Evolutionary conservation across 2,888 invertebrate genomes (phyloP), one percentile per base, ranked within the genome.

Genomic region (Cyclophora punctaria): DNA sequence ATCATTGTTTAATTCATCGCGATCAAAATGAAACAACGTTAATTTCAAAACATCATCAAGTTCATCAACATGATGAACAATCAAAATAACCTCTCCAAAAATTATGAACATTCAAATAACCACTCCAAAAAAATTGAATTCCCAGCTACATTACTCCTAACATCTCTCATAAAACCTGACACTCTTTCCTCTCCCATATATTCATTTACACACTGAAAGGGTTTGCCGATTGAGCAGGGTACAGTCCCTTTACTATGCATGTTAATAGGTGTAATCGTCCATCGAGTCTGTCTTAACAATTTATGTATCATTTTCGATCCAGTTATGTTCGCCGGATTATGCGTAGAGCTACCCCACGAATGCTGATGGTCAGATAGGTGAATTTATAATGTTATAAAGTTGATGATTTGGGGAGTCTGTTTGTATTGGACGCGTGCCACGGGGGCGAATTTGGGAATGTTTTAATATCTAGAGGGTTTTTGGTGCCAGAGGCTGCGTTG

Each of bases 301-400:
- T 88, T 88, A 88, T 87, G 88, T 85, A 85, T 86, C 85, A 87
- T 88, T 87, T 85, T 86, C 84, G 85, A 87, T 88, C 84, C 83
- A 78, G 80, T 85, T 87, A 85, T 80, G 80, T 80, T 73, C 71
- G 73, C 69, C 53, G 86, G 85, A 85, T 86, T 84, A 86, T 79
- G 72, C 70, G 74, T 67, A 66, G 69, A 69, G 69, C 70, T 67
- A 71, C 76, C 80, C 75, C 70, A 71, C 60, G 71, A 75, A 83
- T 78, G 76, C 70, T 74, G 77, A 76, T 80, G 73, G 70, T 58
- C 66, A 73, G 75, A 80, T 82, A 82, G 76, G 75, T 75, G 73
- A 80, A 80, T 80, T 76, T 75, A 70, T 74, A 71, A 77, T 75
- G 66, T 69, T 63, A 66, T 71, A 61, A 63, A 67, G 54, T 59